Conservation (phyloP, 2,888 invertebrate genomes). For the Euplexia lucipara region DNA sequence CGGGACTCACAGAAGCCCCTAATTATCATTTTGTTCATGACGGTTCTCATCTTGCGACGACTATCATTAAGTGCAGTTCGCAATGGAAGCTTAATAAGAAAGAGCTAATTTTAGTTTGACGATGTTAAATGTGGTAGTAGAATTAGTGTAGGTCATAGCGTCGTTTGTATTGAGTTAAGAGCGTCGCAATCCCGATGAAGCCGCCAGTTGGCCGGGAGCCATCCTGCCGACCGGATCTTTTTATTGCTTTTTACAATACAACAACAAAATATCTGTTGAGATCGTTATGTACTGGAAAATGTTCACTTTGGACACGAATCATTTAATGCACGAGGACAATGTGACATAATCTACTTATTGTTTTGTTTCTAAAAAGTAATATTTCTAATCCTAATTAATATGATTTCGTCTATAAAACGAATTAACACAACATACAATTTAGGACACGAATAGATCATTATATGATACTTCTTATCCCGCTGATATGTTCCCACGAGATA, state of each 20-base stretch:
- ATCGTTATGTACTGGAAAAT: constrained; percentile 55
- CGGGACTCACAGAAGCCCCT: not conserved
- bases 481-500: too few relatives aligned
- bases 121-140: constrained; percentile 55
- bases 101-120: constrained; percentile 32
- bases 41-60: constrained; percentile 4
- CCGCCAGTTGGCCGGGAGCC: constrained; percentile 78
- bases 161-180: constrained; percentile 66
- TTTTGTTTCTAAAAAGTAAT: constrained; percentile 7
- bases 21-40: constrained; percentile 2
- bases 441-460: too few relatives aligned
- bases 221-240: constrained; percentile 65
- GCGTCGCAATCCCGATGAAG: constrained; percentile 71
- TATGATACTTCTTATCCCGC: too few relatives aligned
- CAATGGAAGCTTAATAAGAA: constrained; percentile 15
- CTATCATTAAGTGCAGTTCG: constrained; percentile 16
- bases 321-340: constrained; percentile 31
- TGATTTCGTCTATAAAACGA: too few relatives aligned
- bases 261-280: constrained; percentile 58
- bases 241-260: constrained; percentile 69
- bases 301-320: constrained; percentile 44
- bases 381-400: not conserved
- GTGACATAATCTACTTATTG: not conserved
- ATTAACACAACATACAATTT: too few relatives aligned
- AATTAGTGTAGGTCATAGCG: constrained; percentile 67